These are phyloP conservation scores for Drosophila tani DNA, from an alignment of 1,140 invertebrate species.

Conservation along the genomic window DNA sequence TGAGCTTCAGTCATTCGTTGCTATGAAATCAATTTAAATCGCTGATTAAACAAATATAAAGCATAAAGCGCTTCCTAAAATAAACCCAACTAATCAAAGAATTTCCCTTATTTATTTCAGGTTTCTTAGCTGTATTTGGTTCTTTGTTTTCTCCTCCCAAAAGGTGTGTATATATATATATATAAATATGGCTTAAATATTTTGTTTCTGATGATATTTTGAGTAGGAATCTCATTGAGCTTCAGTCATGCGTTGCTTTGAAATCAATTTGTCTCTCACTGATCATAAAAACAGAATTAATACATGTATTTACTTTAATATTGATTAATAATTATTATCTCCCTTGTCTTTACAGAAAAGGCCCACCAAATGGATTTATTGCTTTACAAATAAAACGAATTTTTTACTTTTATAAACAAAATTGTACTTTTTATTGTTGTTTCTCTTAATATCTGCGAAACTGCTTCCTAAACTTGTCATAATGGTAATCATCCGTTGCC, in stretches of 20 bases:
- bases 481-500: conserved; percentile 98
- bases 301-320: not conserved
- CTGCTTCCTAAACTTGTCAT: conserved; percentile 98
- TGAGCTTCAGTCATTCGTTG: conserved; percentile 85
- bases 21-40: conserved; percentile 74
- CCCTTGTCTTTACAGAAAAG: conserved; percentile 15
- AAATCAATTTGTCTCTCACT: conserved; percentile 77
- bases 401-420: not conserved
- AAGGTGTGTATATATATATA: conserved; percentile 53
- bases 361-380: not conserved
- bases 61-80: not conserved
- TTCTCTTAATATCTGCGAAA: conserved; percentile 93
- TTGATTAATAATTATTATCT: conserved; percentile 13
- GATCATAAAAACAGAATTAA: conserved; percentile 20
- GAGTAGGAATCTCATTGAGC: conserved; percentile 88
- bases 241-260: conserved; percentile 78
- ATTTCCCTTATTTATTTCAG: conserved; percentile 37
- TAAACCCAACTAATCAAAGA: conserved; percentile 16
- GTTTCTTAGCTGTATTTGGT: rapidly evolving
- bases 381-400: not conserved
- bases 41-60: conserved; percentile 24
- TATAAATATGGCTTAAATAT: not conserved
- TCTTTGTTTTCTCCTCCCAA: not conserved
- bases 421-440: conserved; percentile 10
- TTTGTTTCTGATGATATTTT: conserved; percentile 62